Base-by-base conservation (phyloP, 64 coral and sea anemone species). In the Astreopora myriophthalma region DNA sequence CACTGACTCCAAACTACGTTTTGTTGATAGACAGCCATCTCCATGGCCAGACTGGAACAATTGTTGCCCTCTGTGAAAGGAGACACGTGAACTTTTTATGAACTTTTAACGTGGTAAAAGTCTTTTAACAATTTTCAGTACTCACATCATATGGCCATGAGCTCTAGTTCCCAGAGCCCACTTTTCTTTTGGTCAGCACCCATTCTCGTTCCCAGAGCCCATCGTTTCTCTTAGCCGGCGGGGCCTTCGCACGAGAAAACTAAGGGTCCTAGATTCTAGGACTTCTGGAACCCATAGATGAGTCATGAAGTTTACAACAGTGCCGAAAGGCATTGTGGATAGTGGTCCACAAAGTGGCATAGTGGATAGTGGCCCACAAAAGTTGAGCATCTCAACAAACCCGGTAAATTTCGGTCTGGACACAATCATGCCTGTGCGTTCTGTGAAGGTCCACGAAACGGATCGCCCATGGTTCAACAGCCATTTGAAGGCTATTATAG, bases 1-100 rank as follows among this genome's bases (percentile, higher is more conserved):
- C 67, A 70, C n/a, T n/a, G 30, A 31, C 25, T 16, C 25, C 67
- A 31, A 70, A 70, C 30, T 31, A 70, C 12, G 31, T 67, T 20
- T 37, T 85, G 49, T 85, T 39, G 82, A 24, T 85, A 37, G 82
- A 37, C 60, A 67, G 82, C 67, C 61, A 85, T 85, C 19, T 68
- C 32, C 61, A 85, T 38, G 58, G 60, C 60, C 60, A 24, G 14
- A 42, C 80, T n/a, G 80, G 80, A 20, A 17, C 80, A 66, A 36
- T 85, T 85, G 80, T 85, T 13, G 55, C 80, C 60, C 25, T 66
- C 17, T 85, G 80, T 85, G n/a, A 65, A 65, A 20, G 32, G 51
- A 85, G 28, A 16, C 28, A 29, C 80, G 37, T n/a, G n/a, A n/a
- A n/a, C n/a, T n/a, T n/a, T 85, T 38, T 25, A 36, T 22, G 81